Evolutionary conservation across 2,113 vertebrate genomes (phyloP).

Genomic region (Ceyx melanurus): DNA sequence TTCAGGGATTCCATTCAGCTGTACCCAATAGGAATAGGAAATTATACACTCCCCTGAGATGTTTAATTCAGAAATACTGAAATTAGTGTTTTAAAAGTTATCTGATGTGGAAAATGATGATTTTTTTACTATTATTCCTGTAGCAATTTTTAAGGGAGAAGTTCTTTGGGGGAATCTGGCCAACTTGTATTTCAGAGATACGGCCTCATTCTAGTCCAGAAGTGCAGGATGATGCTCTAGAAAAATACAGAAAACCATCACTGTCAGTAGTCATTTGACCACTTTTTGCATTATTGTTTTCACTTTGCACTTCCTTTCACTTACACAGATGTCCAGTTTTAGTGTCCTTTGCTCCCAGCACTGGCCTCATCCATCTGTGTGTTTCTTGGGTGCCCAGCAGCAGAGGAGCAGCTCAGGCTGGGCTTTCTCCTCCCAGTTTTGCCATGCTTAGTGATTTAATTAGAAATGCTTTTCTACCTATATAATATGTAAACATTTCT

Average conservation of each 20-base stretch:
- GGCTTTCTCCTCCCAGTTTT: background rate
- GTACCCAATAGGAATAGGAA: background rate
- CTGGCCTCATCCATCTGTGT: background rate
- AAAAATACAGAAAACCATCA: background rate
- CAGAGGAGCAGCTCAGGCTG: fast-evolving
- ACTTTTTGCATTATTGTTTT: background rate
- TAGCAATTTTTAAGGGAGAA: background rate
- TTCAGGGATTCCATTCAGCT: background rate
- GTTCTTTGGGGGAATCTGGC: background rate
- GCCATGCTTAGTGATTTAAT: background rate
- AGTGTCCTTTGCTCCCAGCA: background rate
- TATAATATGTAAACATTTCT: background rate
- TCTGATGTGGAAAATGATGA: background rate
- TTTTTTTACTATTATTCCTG: background rate
- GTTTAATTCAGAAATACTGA: background rate
- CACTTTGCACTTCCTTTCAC: background rate
- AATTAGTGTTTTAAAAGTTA: background rate
- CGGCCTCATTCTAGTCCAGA: background rate
- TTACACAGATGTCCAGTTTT: background rate
- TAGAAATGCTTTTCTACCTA: background rate
- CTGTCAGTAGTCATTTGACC: background rate
- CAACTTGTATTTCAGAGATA: background rate
- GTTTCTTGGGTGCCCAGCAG: background rate
- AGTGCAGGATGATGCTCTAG: background rate
- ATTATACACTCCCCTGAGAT: background rate